Evolutionary conservation across 2,797 vertebrate species (phyloP).

Genomic region (Falco cherrug): DNA sequence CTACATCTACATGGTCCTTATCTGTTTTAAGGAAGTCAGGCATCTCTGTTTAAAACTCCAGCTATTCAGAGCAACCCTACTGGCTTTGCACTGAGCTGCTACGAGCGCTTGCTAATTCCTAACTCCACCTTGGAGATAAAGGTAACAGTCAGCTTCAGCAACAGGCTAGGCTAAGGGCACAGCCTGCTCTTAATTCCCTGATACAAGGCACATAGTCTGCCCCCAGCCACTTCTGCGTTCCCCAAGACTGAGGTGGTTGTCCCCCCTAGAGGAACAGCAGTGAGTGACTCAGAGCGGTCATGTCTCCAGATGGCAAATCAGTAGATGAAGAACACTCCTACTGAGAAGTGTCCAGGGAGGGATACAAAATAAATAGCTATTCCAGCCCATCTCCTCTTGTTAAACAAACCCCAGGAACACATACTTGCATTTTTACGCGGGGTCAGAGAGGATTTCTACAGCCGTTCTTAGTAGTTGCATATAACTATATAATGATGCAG

Average conservation of each 20-base stretch:
- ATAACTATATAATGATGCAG: neutral
- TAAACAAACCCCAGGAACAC: neutral
- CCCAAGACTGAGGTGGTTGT: neutral
- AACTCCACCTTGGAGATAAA: neutral
- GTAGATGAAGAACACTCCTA: neutral
- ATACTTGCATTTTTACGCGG: neutral
- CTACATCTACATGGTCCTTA: neutral
- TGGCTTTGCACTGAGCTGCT: neutral
- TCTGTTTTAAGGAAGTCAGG: neutral
- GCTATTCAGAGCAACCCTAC: neutral
- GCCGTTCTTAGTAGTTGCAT: neutral
- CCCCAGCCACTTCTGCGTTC: neutral
- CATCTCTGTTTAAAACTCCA: neutral
- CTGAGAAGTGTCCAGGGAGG: neutral
- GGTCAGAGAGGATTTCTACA: neutral
- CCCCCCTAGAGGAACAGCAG: neutral
- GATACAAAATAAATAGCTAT: neutral
- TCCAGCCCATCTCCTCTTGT: neutral
- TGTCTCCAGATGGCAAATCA: neutral
- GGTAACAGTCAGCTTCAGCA: neutral
- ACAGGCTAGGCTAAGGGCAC: neutral
- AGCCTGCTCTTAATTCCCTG: neutral
- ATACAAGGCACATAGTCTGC: accelerated
- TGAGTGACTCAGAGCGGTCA: neutral
- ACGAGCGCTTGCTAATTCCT: neutral